Percentiles rank a stretch among this genome's conserved stretches.
Conservation (phyloP, 2,888 invertebrate genomes). For the Clistopyga incitator region DNA sequence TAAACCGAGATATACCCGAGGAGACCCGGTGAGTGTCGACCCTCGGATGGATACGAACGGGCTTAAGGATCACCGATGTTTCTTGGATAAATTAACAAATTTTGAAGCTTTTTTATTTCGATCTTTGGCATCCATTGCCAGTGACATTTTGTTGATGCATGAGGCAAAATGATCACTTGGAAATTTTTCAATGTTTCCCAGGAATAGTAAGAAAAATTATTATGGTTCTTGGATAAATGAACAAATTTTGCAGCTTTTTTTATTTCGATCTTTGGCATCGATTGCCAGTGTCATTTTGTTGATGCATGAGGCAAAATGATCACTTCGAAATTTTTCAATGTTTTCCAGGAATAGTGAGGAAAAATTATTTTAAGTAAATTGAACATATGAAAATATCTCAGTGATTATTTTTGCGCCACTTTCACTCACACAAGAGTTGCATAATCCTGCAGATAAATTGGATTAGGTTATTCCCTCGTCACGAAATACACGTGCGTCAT, state of each 20-base stretch:
- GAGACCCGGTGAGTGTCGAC: constrained; percentile 45
- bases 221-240: constrained; percentile 13
- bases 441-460: not conserved
- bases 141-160: no score
- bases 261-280: constrained; percentile 11
- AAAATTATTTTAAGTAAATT: no score
- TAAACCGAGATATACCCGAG: constrained; percentile 33
- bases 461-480: not conserved
- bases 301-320: no score
- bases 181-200: no score
- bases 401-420: not conserved
- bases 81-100: constrained; percentile 21
- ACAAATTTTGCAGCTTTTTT: constrained; percentile 22
- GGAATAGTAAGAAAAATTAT: no score
- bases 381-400: not conserved
- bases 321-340: no score
- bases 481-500: not conserved
- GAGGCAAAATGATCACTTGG: no score
- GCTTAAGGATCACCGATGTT: constrained; percentile 2
- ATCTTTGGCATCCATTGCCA: constrained; percentile 14
- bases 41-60: constrained; percentile 29
- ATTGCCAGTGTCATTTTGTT: not conserved
- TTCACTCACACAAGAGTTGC: not conserved
- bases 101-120: constrained; percentile 14
- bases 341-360: no score